phyloP scores from a whole-genome alignment of 2,888 invertebrate genomes.

The Fragum whitleyi region DNA sequence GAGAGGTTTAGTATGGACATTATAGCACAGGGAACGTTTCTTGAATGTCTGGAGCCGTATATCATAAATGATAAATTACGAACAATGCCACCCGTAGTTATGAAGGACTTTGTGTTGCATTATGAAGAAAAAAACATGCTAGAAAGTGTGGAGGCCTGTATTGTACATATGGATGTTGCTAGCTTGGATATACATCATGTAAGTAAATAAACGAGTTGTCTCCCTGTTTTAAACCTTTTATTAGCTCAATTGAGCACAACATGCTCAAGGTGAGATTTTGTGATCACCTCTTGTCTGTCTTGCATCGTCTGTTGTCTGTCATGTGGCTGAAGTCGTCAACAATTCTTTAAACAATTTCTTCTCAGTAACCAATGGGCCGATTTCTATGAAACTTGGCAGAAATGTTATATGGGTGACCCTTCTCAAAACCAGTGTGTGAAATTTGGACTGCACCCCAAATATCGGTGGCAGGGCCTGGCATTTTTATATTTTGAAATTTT shows the following conservation, averaged over 20 bases:
- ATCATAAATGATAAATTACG: constrained; percentile 89
- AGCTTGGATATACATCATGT: constrained; percentile 92
- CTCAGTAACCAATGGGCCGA: too few relatives aligned
- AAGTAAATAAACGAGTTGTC: constrained; percentile 33
- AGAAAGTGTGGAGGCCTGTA: constrained; percentile 89
- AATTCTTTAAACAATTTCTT: too few relatives aligned
- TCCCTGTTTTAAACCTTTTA: background rate
- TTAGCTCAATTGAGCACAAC: background rate
- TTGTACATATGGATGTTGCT: constrained; percentile 90
- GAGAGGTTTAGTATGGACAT: constrained; percentile 88
- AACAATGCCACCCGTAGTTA: constrained; percentile 89
- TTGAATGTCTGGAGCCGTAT: constrained; percentile 90
- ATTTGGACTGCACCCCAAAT: background rate
- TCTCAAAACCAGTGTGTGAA: background rate
- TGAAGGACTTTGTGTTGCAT: constrained; percentile 90
- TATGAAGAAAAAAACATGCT: constrained; percentile 89
- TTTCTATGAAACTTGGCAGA: too few relatives aligned
- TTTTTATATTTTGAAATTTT: too few relatives aligned
- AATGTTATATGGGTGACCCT: too few relatives aligned
- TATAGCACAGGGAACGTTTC: constrained; percentile 89
- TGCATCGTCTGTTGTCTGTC: too few relatives aligned
- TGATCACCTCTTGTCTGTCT: too few relatives aligned
- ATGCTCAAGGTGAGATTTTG: too few relatives aligned
- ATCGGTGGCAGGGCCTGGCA: background rate
- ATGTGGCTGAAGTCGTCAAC: too few relatives aligned